Evolutionary conservation across 2,797 vertebrate genomes (phyloP).

Genomic region (Loriculus beryllinus): DNA sequence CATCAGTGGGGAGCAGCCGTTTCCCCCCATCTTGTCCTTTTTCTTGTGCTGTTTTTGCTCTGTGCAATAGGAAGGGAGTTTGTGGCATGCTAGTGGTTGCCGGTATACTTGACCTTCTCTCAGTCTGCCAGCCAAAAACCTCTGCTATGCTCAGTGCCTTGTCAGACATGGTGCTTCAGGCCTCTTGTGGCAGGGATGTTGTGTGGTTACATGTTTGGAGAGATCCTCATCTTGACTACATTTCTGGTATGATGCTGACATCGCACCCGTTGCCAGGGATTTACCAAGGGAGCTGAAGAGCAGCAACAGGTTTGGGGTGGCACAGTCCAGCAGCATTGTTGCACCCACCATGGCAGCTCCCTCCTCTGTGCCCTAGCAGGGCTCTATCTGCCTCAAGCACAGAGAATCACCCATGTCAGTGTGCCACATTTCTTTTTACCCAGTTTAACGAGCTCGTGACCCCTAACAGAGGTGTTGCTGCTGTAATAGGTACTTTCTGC

Average conservation of each 20-base stretch:
- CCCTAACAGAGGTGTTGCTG: not conserved
- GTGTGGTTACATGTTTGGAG: not conserved
- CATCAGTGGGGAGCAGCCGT: rapidly evolving
- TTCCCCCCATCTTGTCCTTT: not conserved
- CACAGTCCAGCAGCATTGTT: not conserved
- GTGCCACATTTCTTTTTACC: not conserved
- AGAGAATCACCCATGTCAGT: rapidly evolving
- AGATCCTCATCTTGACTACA: not conserved
- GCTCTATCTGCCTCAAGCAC: rapidly evolving
- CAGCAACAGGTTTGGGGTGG: not conserved
- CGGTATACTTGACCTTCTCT: not conserved
- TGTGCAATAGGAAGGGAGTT: not conserved
- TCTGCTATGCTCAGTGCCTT: not conserved
- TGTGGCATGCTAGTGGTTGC: not conserved
- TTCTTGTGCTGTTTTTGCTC: not conserved
- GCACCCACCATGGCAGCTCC: rapidly evolving
- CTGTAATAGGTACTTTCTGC: not conserved
- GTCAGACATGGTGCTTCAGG: not conserved
- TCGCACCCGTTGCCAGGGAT: not conserved
- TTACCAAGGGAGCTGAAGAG: not conserved
- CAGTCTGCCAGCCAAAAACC: not conserved
- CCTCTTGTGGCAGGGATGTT: not conserved
- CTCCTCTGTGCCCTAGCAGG: not conserved
- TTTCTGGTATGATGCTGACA: not conserved
- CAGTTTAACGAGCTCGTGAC: not conserved